These are phyloP conservation scores for Pinna nobilis DNA, from an alignment of 1,140 invertebrate genomes.

Conservation along the genomic window DNA sequence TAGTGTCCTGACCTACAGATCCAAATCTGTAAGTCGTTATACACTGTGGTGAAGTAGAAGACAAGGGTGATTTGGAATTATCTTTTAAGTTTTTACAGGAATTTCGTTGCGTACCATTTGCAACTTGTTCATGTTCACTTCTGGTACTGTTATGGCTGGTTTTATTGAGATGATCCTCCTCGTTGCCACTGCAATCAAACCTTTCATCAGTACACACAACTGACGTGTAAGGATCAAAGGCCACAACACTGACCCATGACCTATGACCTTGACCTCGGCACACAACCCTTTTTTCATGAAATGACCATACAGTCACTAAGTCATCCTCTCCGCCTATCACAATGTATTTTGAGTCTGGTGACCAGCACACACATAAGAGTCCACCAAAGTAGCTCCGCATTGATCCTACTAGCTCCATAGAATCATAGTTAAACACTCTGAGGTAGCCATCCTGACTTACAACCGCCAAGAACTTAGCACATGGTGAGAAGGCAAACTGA, in stretches of 20 bases:
- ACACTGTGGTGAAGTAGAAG: constrained; percentile 46
- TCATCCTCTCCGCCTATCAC: constrained; percentile 99
- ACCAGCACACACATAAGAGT: constrained; percentile 96
- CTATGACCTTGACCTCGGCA: constrained; percentile 94
- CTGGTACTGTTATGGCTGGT: constrained; percentile 13
- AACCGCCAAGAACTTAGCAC: constrained; percentile 88
- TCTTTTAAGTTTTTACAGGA: constrained; percentile 17
- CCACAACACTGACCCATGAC: constrained; percentile 96
- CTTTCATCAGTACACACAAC: constrained; percentile 70
- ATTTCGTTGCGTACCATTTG: constrained; percentile 25
- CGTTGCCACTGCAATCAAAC: constrained; percentile 67
- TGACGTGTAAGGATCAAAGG: constrained; percentile 95
- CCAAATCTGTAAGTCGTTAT: constrained; percentile 85
- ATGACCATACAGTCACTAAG: constrained; percentile 97
- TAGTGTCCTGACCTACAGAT: constrained; percentile 98
- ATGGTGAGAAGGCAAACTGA: constrained; percentile 98
- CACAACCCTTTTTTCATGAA: constrained; percentile 93
- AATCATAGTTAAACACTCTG: constrained; percentile 97
- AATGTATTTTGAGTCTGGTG: constrained; percentile 95
- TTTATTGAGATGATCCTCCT: constrained; percentile 68
- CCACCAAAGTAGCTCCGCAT: constrained; percentile 97
- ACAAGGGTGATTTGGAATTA: constrained; percentile 9
- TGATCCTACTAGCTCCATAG: constrained; percentile 92
- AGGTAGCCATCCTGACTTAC: constrained; percentile 96
- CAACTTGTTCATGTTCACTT: constrained; percentile 26